Percentiles rank a stretch among this genome's conserved stretches.
Evolutionary conservation across 2,888 invertebrate species (phyloP).

Genomic region (Oligia strigilis): DNA sequence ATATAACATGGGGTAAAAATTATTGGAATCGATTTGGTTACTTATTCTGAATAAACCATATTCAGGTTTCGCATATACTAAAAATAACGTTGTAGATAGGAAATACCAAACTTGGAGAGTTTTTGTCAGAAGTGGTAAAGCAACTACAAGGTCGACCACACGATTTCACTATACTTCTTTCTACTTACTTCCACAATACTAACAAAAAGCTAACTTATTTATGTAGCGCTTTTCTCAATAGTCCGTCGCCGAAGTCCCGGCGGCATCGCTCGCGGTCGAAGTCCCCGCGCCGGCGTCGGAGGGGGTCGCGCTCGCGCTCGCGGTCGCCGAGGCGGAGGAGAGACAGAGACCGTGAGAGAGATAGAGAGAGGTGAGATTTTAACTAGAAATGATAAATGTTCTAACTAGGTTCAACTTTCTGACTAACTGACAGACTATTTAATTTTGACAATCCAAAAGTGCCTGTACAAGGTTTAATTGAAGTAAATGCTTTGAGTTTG

Average conservation of each 20-base stretch:
- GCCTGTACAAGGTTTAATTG: no score
- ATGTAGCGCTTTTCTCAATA: constrained; percentile 67
- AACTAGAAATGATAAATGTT: background rate
- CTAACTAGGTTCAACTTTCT: no score
- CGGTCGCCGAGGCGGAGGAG: constrained; percentile 86
- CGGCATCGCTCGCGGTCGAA: constrained; percentile 92
- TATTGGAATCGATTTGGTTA: no score
- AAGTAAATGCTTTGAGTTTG: no score
- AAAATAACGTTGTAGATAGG: no score
- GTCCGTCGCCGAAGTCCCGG: constrained; percentile 86
- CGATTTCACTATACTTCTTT: background rate
- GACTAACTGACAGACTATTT: no score
- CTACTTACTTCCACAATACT: background rate
- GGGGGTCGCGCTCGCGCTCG: constrained; percentile 73
- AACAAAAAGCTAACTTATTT: constrained; percentile 32
- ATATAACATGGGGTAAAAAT: no score
- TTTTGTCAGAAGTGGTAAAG: background rate
- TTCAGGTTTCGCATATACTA: no score
- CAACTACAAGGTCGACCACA: background rate
- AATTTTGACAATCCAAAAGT: no score
- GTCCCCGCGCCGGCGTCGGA: constrained; percentile 80
- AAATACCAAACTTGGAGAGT: background rate
- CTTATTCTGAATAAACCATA: no score
- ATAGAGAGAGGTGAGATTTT: constrained; percentile 47
- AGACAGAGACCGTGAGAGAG: constrained; percentile 81